Evolutionary conservation across 2,888 invertebrate species (phyloP).

Genomic region (Philereme vetulata): DNA sequence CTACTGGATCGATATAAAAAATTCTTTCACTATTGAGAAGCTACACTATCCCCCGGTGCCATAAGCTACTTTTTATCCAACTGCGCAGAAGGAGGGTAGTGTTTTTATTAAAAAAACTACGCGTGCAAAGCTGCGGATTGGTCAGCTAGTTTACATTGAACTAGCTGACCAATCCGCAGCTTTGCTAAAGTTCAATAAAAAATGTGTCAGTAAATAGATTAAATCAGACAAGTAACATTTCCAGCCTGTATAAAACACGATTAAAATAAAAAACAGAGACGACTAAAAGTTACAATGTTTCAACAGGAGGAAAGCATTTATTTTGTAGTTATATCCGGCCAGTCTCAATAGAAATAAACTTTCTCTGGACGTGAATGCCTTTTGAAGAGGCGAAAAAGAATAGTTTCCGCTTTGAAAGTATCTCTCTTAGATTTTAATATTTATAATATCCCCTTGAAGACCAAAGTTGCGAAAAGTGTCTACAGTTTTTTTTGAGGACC

Average conservation of each 20-base stretch:
- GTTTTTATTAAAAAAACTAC: too few species aligned
- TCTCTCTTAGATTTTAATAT: conserved; percentile 70
- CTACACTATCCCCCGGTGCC: too few species aligned
- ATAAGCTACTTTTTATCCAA: too few species aligned
- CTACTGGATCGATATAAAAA: too few species aligned
- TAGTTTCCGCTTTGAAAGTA: conserved; percentile 62
- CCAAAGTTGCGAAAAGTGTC: conserved; percentile 66
- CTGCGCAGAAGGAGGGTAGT: too few species aligned
- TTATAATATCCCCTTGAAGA: conserved; percentile 71
- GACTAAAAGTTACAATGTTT: conserved; percentile 3
- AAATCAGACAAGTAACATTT: too few species aligned
- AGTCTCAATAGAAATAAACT: conserved; percentile 39
- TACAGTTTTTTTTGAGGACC: conserved; percentile 65
- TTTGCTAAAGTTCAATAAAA: too few species aligned
- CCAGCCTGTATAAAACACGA: not conserved
- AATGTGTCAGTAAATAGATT: too few species aligned
- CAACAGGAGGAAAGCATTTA: conserved; percentile 31
- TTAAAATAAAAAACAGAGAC: not conserved
- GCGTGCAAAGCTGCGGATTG: too few species aligned
- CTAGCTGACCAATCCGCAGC: too few species aligned
- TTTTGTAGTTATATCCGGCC: conserved; percentile 34
- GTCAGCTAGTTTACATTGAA: too few species aligned
- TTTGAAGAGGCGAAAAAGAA: conserved; percentile 58
- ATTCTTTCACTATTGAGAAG: too few species aligned
- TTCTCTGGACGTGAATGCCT: conserved; percentile 54